A percentile compares a stretch with the other conserved stretches of the same genome.
These are phyloP conservation scores for Ellobium chinense DNA, from an alignment of 2,888 invertebrate genomes.

Conservation along the genomic window DNA sequence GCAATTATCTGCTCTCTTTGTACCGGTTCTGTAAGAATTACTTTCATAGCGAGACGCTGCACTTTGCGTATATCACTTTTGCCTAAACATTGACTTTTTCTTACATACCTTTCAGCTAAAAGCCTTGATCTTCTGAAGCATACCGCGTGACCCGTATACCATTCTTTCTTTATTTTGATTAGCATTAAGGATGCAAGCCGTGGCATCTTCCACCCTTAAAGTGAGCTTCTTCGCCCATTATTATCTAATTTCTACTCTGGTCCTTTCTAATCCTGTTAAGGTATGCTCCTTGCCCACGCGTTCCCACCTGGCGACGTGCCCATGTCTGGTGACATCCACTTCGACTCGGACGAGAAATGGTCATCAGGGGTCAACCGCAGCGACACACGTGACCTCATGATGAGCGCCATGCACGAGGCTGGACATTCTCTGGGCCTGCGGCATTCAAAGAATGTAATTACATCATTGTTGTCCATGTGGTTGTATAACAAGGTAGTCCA, in stretches of 20 bases:
- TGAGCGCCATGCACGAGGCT: constrained; percentile 44
- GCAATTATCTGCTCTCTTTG: no score
- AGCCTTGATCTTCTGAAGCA: no score
- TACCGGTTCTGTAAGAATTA: no score
- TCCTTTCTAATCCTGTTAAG: background rate
- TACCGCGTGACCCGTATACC: no score
- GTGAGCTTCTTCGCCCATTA: background rate
- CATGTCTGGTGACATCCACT: constrained; percentile 47
- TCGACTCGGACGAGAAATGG: constrained; percentile 47
- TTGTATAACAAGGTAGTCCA: no score
- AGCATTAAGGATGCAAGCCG: no score
- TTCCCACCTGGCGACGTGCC: constrained; percentile 39
- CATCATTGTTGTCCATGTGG: background rate
- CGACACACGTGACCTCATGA: constrained; percentile 37
- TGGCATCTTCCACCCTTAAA: background rate
- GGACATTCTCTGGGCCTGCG: constrained; percentile 9
- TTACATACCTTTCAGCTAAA: no score
- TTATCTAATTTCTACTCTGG: background rate
- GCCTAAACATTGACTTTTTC: no score
- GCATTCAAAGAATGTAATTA: constrained; percentile 6
- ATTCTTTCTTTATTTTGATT: no score
- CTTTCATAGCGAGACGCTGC: no score
- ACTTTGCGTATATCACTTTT: no score
- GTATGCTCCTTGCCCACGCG: constrained; percentile 45
- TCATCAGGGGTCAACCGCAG: background rate